Base-by-base conservation (phyloP, 2,113 vertebrate species). In the Takifugu bimaculatus region DNA sequence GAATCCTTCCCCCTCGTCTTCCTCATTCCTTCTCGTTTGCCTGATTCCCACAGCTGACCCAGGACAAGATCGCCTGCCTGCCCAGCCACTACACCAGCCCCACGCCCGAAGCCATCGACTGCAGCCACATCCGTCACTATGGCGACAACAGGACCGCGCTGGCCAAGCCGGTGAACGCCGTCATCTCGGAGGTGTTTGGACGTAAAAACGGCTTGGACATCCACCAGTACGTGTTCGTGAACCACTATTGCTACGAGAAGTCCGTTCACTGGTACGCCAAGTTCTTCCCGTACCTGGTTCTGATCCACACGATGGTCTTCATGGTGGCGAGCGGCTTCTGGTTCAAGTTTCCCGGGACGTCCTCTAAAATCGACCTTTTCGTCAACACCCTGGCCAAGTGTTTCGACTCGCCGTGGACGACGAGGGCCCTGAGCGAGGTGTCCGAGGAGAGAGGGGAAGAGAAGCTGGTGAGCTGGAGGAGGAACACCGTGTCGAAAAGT, bases 271-370 rank as follows among this genome's bases (percentile, higher is more conserved):
- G 94, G 94, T 96, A 93, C 0, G 93, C 93, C 26, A 96, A 96
- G 79, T 96, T 91, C 84, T 96, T 96, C 69, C 94, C 94, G 0
- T 96, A 96, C 79, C 88, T 96, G 0, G 94, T 94, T 0, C 83
- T 96, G 72, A 93, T 96, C 67, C 94, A 96, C 79, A 94, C 94
- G 0, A 85, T 96, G 72, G 85, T 95, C 68, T 95, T 96, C 78
- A 94, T 96, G 91, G 89, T 94, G 29, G 93, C 92, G 26, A 93
- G 94, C 77, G 93, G 92, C 60, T 96, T 96, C 81, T 96, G 94
- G 94, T 96, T 96, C 83, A 95, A 95, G 72, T 96, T 94, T 68
- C 94, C 94, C 0, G 92, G 94, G 39, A 96, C 94, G 0, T 95
- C 93, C 4, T 96, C 94, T 29, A 96, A 96, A 86, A 93, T 96